These are phyloP conservation scores for Rhincodon typus DNA, from an alignment of 2,797 vertebrate species.

Conservation along the genomic window DNA sequence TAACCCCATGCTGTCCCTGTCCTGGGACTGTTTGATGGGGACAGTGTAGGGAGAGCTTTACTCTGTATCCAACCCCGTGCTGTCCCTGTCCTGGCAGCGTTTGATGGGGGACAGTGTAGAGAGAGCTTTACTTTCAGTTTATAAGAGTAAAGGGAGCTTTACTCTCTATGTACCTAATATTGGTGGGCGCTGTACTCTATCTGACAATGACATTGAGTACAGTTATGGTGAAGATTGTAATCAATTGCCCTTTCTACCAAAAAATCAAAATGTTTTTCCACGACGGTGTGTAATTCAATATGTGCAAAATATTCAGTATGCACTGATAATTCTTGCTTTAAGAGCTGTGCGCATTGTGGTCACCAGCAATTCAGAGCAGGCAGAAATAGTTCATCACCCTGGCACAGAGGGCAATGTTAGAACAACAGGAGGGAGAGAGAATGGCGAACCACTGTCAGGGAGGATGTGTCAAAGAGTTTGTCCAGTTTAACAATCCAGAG, in stretches of 20 bases:
- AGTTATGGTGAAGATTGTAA: background rate
- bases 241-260: too few species aligned
- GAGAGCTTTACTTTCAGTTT: background rate
- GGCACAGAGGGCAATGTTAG: background rate
- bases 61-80: too few species aligned
- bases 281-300: background rate
- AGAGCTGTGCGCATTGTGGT: background rate
- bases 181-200: background rate
- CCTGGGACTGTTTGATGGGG: too few species aligned
- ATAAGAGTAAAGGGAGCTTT: background rate
- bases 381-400: too few species aligned
- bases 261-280: background rate
- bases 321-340: background rate
- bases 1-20: too few species aligned
- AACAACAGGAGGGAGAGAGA: background rate
- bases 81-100: too few species aligned
- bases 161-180: background rate
- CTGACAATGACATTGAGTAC: background rate
- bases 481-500: background rate
- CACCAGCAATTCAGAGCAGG: background rate
- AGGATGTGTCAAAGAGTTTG: background rate
- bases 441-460: background rate
- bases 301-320: background rate
- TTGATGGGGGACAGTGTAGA: too few species aligned
- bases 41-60: too few species aligned